phyloP scores from a whole-genome alignment of 2,113 vertebrate genomes.

The Corydoras maculifer region DNA sequence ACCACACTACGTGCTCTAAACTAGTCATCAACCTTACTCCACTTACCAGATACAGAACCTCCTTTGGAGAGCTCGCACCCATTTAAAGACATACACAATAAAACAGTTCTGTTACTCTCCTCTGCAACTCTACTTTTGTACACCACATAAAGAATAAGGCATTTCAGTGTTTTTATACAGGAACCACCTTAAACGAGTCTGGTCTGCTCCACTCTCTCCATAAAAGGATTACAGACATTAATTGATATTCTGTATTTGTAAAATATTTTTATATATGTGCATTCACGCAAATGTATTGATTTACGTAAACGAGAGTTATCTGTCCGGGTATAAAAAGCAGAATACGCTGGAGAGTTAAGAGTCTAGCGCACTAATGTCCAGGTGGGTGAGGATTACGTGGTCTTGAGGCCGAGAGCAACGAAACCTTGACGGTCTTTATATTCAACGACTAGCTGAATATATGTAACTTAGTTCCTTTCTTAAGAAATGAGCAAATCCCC shows the following conservation, averaged over 20 bases:
- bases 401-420: constrained; percentile 14
- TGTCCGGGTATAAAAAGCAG: constrained; percentile 49
- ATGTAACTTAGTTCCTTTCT: constrained; percentile 20
- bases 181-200: constrained; percentile 79
- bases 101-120: constrained; percentile 82
- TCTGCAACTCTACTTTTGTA: constrained; percentile 85
- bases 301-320: constrained; percentile 45
- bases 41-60: constrained; percentile 45
- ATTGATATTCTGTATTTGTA: constrained; percentile 62
- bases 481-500: constrained; percentile 41
- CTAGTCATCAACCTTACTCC: constrained; percentile 39
- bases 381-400: constrained; percentile 25
- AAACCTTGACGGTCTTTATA: constrained; percentile 18
- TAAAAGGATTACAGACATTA: constrained; percentile 85
- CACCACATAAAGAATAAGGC: constrained; percentile 99
- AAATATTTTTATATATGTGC: constrained; percentile 54
- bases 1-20: constrained; percentile 31
- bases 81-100: constrained; percentile 47
- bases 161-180: constrained; percentile 98
- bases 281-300: constrained; percentile 42
- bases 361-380: constrained; percentile 44
- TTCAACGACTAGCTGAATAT: constrained; percentile 9
- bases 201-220: constrained; percentile 74
- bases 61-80: constrained; percentile 43
- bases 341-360: constrained; percentile 47